These are phyloP conservation scores for Sebastolobus altivelis DNA, from an alignment of 2,797 vertebrate genomes.

Conservation along the genomic window DNA sequence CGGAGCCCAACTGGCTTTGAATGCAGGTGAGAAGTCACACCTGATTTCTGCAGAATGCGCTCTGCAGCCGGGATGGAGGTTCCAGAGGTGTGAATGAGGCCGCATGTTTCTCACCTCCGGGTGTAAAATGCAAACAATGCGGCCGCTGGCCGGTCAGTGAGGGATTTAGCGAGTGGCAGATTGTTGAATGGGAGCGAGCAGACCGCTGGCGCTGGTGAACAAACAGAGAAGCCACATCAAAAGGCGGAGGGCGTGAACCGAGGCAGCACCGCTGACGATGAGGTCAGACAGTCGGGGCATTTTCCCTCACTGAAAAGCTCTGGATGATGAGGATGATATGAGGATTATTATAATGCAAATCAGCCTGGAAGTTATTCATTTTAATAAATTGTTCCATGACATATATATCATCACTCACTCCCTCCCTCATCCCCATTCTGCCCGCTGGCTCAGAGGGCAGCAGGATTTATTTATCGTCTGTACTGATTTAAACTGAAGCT, in stretches of 20 bases:
- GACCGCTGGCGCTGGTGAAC: conserved; percentile 91
- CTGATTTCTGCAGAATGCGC: conserved; percentile 32
- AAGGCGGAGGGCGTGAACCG: conserved; percentile 84
- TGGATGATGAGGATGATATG: conserved; percentile 2
- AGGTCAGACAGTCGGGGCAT: conserved; percentile 66
- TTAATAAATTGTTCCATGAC: neutral
- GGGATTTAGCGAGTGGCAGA: conserved; percentile 84
- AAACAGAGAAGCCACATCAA: conserved; percentile 90
- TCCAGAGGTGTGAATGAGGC: conserved; percentile 49
- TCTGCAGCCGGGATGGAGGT: neutral
- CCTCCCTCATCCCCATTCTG: neutral
- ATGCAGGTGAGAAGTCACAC: conserved; percentile 61
- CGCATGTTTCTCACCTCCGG: conserved; percentile 70
- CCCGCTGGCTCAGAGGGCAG: neutral
- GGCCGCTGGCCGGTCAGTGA: conserved; percentile 38
- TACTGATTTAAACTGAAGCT: conserved; percentile 6
- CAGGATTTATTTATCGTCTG: neutral
- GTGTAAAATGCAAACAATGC: conserved; percentile 73
- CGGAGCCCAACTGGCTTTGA: conserved; percentile 11
- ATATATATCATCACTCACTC: neutral
- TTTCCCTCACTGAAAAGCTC: conserved; percentile 34
- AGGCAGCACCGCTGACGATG: conserved; percentile 50
- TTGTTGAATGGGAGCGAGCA: conserved; percentile 84
- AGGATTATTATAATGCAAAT: conserved; percentile 17
- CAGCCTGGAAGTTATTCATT: neutral